A percentile compares a stretch with the other conserved stretches of the same genome.
These are phyloP conservation scores for Holothuria scabra DNA, from an alignment of 53 echinoderm and acorn worm species.

Conservation along the genomic window DNA sequence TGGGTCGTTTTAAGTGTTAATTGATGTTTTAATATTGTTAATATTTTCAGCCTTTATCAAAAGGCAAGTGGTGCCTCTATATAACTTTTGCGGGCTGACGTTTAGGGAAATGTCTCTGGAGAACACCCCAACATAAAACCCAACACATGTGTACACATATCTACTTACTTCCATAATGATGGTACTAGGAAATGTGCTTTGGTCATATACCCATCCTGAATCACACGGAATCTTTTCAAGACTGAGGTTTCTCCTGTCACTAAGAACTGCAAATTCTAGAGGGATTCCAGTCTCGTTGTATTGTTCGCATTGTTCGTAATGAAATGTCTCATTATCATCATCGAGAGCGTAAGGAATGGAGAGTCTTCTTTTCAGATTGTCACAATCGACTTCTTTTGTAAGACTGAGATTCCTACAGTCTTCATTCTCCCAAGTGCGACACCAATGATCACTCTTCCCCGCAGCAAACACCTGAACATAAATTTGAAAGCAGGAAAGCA, in stretches of 20 bases:
- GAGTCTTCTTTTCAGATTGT: background rate
- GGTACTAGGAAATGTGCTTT: no score
- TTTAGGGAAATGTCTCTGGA: no score
- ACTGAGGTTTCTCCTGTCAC: background rate
- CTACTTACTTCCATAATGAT: no score
- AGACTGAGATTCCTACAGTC: background rate
- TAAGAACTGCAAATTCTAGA: background rate
- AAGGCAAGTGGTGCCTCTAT: no score
- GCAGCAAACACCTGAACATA: slow-evolving; percentile 19
- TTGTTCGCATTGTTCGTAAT: background rate
- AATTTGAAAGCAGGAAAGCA: background rate
- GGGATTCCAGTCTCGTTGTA: background rate
- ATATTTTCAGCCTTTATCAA: no score
- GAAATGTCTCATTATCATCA: background rate
- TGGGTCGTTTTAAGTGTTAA: no score
- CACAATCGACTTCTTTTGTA: background rate
- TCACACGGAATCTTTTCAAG: slow-evolving; percentile 5
- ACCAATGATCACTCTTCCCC: background rate
- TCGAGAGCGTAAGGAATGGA: background rate
- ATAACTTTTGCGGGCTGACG: no score
- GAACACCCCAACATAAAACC: no score
- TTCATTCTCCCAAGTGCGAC: background rate
- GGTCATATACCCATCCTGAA: background rate
- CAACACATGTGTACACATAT: no score
- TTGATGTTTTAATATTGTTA: no score